Evolutionary conservation across 2,113 vertebrate species (phyloP), one percentile per base, ranked within the genome.

Genomic region (Actenoides hombroni): DNA sequence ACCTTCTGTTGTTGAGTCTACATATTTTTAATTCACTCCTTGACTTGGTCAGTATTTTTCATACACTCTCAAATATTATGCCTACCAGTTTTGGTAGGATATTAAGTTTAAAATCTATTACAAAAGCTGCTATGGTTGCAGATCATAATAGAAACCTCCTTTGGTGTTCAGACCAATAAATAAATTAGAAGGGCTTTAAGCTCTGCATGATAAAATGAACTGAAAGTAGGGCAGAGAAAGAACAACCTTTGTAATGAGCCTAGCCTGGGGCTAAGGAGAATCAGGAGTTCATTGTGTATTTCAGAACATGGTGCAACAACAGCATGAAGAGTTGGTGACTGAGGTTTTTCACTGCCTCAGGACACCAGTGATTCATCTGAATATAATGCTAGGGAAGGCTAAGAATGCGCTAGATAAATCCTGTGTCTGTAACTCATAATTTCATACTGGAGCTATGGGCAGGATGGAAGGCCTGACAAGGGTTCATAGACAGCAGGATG

Each of bases 111-210:
- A 97, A 92, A 95, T 88, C 87, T 94, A 77, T 96, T 95, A 94
- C 73, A 92, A 95, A 96, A 95, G 81, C 67, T 68, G 39, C 69
- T 88, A 24, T 93, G 85, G 71, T 94, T 95, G 88, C 85, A 94
- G 88, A 96, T 96, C 93, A 85, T 88, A 96, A 97, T 88, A 93
- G 94, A 97, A 96, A 86, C 67, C 82, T 94, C 94, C 93, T 97
- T 97, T 96, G 76, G 95, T 96, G 91, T 96, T 97, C 96, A 96
- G 81, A 97, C 80, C 93, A 97, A 96, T 98, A 97, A 98, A 97
- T 97, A 97, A 98, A 96, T 97, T 96, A 97, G 90, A 95, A 93
- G 59, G 76, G 79, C 94, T 97, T 97, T 97, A 96, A 97, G 86
- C 90, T 95, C 82, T 92, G 88, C 90, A 94, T 96, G 94, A 96